Evolutionary conservation across 1,140 invertebrate genomes (phyloP).

Genomic region (Coboldia fuscipes): DNA sequence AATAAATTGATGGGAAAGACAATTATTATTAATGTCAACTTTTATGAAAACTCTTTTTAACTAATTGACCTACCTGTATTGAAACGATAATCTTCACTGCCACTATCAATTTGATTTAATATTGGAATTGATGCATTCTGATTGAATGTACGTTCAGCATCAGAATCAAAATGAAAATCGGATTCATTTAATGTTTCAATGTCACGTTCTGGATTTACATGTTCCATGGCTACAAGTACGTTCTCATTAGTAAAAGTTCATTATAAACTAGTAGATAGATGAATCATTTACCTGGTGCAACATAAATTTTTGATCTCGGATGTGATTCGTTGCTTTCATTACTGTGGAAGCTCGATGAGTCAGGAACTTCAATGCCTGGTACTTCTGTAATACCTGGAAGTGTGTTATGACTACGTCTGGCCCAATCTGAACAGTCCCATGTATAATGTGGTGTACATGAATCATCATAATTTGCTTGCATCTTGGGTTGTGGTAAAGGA

Average conservation of each 20-base stretch:
- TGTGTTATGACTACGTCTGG: conserved; percentile 55
- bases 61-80: conserved; percentile 22
- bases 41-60: neutral
- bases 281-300: conserved; percentile 4
- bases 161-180: conserved; percentile 43
- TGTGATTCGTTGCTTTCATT: conserved; percentile 67
- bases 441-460: conserved; percentile 29
- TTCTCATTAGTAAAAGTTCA: too few species aligned
- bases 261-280: too few species aligned
- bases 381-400: conserved; percentile 82
- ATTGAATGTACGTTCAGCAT: conserved; percentile 30
- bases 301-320: conserved; percentile 22
- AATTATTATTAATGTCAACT: neutral
- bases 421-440: conserved; percentile 94
- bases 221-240: conserved; percentile 3
- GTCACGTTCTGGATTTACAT: conserved; percentile 34
- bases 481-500: conserved; percentile 1
- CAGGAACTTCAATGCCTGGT: conserved; percentile 71
- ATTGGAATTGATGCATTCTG: conserved; percentile 28
- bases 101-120: conserved; percentile 37
- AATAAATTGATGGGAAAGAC: neutral
- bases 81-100: conserved; percentile 34
- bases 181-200: conserved; percentile 48
- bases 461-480: conserved; percentile 1
- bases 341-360: conserved; percentile 73